phyloP scores from a whole-genome alignment of 2,888 invertebrate genomes.

The Micoletzkya japonica region DNA sequence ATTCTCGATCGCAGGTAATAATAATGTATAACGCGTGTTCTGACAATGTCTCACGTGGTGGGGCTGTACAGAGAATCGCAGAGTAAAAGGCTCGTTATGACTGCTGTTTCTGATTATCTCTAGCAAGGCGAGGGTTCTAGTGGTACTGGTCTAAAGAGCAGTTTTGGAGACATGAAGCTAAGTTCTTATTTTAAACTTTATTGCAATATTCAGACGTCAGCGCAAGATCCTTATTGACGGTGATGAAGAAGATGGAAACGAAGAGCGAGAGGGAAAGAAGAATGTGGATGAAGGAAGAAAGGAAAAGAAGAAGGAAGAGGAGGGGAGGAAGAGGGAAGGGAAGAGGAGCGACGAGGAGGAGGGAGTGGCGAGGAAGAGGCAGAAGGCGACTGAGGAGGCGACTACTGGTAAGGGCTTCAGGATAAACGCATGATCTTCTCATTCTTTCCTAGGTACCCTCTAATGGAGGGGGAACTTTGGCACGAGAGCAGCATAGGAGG shows the following conservation, averaged over 20 bases:
- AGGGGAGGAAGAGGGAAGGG: conserved; percentile 2
- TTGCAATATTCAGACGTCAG: conserved; percentile 4
- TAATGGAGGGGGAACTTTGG: not conserved
- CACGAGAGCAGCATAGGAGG: no score
- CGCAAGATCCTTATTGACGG: conserved; percentile 25
- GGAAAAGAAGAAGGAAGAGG: not conserved
- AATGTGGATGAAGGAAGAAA: conserved; percentile 2
- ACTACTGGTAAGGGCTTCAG: no score
- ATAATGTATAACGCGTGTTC: no score
- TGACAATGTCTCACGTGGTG: no score
- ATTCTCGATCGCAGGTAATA: conserved; percentile 4
- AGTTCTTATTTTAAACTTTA: no score
- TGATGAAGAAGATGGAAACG: not conserved
- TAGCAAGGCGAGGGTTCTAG: no score
- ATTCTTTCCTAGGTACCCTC: not conserved
- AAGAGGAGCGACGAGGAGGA: conserved; percentile 5
- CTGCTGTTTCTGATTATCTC: no score
- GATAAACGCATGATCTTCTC: no score
- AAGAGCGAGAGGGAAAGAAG: conserved; percentile 4
- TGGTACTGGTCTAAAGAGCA: no score
- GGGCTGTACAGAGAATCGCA: no score
- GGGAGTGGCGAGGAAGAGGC: not conserved
- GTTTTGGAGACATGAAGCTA: no score
- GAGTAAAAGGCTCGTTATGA: no score
- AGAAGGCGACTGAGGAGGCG: not conserved